Percentiles rank a stretch among this genome's conserved stretches.
phyloP scores from a whole-genome alignment of 2,113 vertebrate species.

The Puffinus mauretanicus region DNA sequence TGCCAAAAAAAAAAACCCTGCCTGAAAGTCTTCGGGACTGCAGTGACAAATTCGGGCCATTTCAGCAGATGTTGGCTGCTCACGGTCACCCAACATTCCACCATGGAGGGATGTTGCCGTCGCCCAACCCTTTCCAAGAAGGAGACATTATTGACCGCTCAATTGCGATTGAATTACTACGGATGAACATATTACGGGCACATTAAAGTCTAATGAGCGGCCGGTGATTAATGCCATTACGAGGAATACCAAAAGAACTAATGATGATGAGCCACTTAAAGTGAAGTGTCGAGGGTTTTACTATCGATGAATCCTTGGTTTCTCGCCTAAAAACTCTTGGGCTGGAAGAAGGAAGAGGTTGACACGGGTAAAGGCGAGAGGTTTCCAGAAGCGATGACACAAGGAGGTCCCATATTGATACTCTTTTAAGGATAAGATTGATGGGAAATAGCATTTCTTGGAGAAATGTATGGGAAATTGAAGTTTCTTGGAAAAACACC shows the following conservation, averaged over 20 bases:
- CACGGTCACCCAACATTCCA: not conserved
- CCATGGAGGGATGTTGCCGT: rapidly evolving
- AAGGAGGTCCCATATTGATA: not conserved
- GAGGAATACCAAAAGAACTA: constrained; percentile 21
- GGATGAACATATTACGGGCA: constrained; percentile 13
- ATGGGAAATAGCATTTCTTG: not conserved
- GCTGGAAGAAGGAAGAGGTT: not conserved
- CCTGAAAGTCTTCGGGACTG: constrained; percentile 6
- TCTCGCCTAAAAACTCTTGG: not conserved
- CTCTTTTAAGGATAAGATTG: not conserved
- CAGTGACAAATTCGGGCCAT: not conserved
- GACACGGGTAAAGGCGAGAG: not conserved
- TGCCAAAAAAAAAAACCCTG: not conserved
- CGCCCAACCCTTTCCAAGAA: not conserved
- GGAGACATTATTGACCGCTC: not conserved
- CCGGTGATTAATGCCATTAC: constrained; percentile 15
- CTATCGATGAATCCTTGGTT: not conserved
- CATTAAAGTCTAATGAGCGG: constrained; percentile 54
- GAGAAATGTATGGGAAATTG: not conserved
- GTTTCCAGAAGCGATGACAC: not conserved
- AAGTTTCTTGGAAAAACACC: not conserved
- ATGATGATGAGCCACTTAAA: constrained; percentile 27
- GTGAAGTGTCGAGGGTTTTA: not conserved
- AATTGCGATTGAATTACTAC: not conserved
- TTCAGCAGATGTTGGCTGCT: not conserved